Base-by-base conservation (phyloP, 2,888 invertebrate species). In the Xestobium rufovillosum region DNA sequence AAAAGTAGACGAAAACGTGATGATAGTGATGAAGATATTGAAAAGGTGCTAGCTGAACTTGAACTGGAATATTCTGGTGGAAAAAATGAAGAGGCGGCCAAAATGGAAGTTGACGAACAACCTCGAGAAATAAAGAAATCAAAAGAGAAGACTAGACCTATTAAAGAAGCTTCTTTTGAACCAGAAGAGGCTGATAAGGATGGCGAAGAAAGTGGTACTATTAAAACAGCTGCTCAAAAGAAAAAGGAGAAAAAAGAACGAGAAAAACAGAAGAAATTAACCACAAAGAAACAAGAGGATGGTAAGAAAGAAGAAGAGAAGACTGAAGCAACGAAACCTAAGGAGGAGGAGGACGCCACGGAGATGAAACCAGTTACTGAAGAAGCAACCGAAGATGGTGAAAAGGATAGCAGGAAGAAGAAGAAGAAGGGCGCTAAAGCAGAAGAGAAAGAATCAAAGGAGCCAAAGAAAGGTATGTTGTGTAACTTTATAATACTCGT, bases 191-290 rank as follows among this genome's bases (percentile, higher is more conserved):
- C 25, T 13, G 71, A 64, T 2, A 68, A 69, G 52, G 72, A 73
- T 47, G 73, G 71, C 41, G 71, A 72, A 47, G 76, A 75, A 42
- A 63, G 69, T 11, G 57, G 69, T 19, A 78, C 80, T 1, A 72
- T 85, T 9, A 87, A 88, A 67, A 77, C 83, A 9, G 84, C 87
- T 3, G 86, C 88, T 2, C 87, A 89, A 57, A 90, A 90, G 67
- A 89, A 87, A 56, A 88, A 88, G 55, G 89, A 89, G 52, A 90
- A 89, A 54, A 88, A 87, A 52, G 86, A 88, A 63, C 73, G 84
- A 10, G 83, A 83, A 54, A 80, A 79, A 50, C 76, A 78, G 49
- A 86, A 86, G 56, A 81, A 83, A 49, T 66, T 74, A 49, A 81
- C 81, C 39, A 75, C 79, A 25, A 80, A 80, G 55, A 76, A 76